Conservation (phyloP, 2,888 invertebrate species). For the Acrocera orbiculus region DNA sequence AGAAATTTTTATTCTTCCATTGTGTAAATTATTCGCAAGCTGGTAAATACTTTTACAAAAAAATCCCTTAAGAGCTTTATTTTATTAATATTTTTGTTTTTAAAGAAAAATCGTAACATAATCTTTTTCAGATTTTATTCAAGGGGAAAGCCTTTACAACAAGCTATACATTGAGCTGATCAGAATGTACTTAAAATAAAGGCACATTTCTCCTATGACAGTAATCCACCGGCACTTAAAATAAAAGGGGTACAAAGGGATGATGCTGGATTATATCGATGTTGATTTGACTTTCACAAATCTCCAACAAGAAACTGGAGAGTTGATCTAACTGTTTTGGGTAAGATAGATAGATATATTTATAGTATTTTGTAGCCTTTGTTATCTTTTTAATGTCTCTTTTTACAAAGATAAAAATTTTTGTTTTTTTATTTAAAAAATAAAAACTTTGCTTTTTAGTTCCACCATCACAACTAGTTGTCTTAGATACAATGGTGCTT, state of each 20-base stretch:
- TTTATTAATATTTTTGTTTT: no score
- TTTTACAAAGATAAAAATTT: conserved; percentile 1
- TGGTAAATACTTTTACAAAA: no score
- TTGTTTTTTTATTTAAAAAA: neutral
- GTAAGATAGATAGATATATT: conserved; percentile 37
- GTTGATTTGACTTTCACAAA: conserved; percentile 70
- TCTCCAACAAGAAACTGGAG: conserved; percentile 78
- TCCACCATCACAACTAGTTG: conserved; percentile 54
- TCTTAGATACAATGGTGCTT: conserved; percentile 50
- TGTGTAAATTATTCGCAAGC: no score
- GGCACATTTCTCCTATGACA: conserved; percentile 35
- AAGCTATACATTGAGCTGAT: conserved; percentile 38
- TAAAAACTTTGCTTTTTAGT: no score
- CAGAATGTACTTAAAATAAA: conserved; percentile 35
- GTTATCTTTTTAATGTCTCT: conserved; percentile 2
- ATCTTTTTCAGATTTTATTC: conserved; percentile 39
- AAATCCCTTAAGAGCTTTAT: no score
- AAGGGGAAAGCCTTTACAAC: conserved; percentile 32
- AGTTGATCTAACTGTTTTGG: conserved; percentile 72
- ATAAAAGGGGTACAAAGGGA: conserved; percentile 28
- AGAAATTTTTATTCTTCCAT: no score
- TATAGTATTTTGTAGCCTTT: no score
- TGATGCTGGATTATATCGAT: conserved; percentile 34
- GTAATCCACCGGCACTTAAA: conserved; percentile 28
- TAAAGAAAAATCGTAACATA: no score